These are phyloP conservation scores for Distichodus sexfasciatus DNA, from an alignment of 2,797 vertebrate species.

Conservation along the genomic window DNA sequence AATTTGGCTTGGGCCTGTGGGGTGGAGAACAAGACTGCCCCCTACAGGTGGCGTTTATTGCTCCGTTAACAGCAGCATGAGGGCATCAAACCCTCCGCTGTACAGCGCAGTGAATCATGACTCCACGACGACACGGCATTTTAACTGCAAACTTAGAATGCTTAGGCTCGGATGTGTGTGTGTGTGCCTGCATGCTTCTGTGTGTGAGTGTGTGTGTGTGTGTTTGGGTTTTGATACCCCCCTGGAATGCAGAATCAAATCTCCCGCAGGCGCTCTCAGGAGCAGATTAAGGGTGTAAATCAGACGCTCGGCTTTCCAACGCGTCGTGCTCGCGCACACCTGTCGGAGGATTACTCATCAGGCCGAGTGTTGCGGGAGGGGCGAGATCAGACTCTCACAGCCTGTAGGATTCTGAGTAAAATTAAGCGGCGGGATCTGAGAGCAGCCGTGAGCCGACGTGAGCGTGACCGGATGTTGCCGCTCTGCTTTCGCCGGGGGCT, in stretches of 20 bases:
- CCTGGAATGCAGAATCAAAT: conserved; percentile 42
- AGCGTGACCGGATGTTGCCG: no score
- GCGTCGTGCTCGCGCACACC: conserved; percentile 62
- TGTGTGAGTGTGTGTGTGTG: conserved; percentile 11
- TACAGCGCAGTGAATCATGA: neutral
- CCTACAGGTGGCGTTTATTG: neutral
- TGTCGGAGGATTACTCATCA: conserved; percentile 66
- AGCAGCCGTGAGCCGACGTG: no score
- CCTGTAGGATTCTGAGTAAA: conserved; percentile 3
- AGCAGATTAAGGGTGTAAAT: conserved; percentile 50
- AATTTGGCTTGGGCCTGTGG: neutral
- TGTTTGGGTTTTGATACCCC: neutral
- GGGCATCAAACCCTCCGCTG: neutral
- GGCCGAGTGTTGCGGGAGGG: neutral
- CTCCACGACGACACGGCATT: neutral
- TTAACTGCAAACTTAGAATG: neutral
- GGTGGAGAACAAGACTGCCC: neutral
- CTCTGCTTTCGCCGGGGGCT: neutral
- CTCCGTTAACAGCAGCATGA: neutral
- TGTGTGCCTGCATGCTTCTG: conserved; percentile 12
- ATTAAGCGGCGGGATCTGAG: conserved; percentile 13
- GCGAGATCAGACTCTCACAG: conserved; percentile 9
- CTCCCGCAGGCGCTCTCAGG: conserved; percentile 32
- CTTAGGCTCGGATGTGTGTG: no score
- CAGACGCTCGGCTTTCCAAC: conserved; percentile 51